Percentiles rank a stretch among this genome's conserved stretches.
These are phyloP conservation scores for rat (Rattus norvegicus) DNA, from an alignment of 2,113 vertebrate genomes.

Conservation along the genomic window DNA sequence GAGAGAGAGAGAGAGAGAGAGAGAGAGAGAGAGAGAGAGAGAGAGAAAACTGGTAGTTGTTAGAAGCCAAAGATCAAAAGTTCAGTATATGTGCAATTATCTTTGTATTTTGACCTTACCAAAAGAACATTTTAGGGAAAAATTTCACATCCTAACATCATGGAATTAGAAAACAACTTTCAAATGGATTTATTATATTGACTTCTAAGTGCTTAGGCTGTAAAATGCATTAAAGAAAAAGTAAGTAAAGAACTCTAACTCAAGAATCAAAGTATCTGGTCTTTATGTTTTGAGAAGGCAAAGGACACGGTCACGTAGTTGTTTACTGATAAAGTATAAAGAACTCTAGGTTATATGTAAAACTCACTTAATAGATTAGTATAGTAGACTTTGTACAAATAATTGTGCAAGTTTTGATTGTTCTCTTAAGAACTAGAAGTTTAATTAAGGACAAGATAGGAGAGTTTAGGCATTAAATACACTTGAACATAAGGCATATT, in stretches of 20 bases:
- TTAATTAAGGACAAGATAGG: neutral
- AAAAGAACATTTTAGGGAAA: neutral
- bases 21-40: neutral
- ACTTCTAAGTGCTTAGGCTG: neutral
- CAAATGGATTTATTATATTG: neutral
- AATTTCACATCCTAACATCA: neutral
- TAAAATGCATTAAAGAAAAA: neutral
- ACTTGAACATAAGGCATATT: conserved; percentile 17
- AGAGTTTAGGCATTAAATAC: neutral
- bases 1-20: neutral
- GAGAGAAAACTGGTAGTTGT: neutral
- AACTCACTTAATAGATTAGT: neutral
- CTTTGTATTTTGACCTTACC: neutral
- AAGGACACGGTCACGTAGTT: neutral
- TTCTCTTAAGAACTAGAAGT: neutral
- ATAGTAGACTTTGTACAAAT: neutral
- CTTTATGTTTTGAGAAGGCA: neutral
- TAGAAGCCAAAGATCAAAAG: neutral
- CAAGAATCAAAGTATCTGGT: neutral
- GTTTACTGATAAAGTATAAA: neutral
- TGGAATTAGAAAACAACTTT: neutral
- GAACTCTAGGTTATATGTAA: neutral
- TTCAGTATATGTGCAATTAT: neutral
- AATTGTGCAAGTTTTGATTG: neutral
- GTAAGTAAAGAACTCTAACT: neutral